phyloP scores from a whole-genome alignment of 2,797 vertebrate genomes.

The Channa striata region DNA sequence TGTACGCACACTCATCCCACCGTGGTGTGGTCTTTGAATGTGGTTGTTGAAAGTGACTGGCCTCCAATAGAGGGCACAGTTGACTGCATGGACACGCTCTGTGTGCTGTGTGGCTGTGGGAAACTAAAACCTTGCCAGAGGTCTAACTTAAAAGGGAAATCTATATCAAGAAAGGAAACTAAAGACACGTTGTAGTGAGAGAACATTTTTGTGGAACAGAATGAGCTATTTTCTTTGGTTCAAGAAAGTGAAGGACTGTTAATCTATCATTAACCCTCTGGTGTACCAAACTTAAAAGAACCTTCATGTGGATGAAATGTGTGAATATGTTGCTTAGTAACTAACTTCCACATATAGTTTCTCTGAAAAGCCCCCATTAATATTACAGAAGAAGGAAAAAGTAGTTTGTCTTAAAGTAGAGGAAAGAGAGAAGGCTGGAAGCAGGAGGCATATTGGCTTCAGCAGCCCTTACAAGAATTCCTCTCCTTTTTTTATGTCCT shows the following conservation, averaged over 20 bases:
- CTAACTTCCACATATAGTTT: slow-evolving; percentile 52
- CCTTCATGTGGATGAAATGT: slow-evolving; percentile 53
- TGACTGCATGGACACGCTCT: slow-evolving; percentile 61
- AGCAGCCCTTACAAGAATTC: slow-evolving; percentile 48
- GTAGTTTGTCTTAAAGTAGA: slow-evolving; percentile 51
- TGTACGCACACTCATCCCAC: slow-evolving; percentile 2
- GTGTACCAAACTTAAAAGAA: slow-evolving; percentile 52
- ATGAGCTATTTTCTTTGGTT: slow-evolving; percentile 42
- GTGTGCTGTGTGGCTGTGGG: slow-evolving; percentile 20
- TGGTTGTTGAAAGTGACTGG: slow-evolving; percentile 63
- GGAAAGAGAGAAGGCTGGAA: slow-evolving; percentile 16
- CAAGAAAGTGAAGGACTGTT: slow-evolving; percentile 50
- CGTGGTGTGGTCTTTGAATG: slow-evolving; percentile 44
- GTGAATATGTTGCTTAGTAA: slow-evolving; percentile 79
- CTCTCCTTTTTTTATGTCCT: slow-evolving; percentile 53
- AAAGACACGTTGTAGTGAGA: not conserved
- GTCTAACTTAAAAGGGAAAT: slow-evolving; percentile 19
- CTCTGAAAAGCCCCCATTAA: slow-evolving; percentile 52
- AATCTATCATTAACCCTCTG: slow-evolving; percentile 68
- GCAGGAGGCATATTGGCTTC: slow-evolving; percentile 30
- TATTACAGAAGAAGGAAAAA: slow-evolving; percentile 47
- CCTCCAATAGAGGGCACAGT: slow-evolving; percentile 83
- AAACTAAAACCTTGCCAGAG: slow-evolving; percentile 42
- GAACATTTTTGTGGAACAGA: slow-evolving; percentile 24
- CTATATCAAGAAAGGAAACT: slow-evolving; percentile 23